phyloP scores from a whole-genome alignment of 2,888 invertebrate genomes.

The Oeneis ivallda region DNA sequence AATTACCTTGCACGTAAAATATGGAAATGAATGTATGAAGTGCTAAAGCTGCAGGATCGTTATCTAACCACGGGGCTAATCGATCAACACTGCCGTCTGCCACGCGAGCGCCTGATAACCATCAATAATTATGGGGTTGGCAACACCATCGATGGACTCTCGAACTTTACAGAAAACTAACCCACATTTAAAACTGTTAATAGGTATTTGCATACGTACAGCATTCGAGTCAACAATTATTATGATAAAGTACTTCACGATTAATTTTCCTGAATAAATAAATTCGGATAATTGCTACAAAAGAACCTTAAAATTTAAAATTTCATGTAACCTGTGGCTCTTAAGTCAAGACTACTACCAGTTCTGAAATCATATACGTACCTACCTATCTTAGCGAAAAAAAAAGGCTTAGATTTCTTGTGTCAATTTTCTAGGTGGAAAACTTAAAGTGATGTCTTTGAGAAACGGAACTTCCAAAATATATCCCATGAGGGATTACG shows the following conservation, averaged over 20 bases:
- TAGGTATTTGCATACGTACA: neutral
- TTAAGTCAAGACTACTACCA: too few relatives aligned
- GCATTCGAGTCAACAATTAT: neutral
- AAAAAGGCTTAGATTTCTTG: neutral
- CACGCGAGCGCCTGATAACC: slow-evolving; percentile 42
- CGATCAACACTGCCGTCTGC: slow-evolving; percentile 39
- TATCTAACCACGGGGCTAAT: slow-evolving; percentile 30
- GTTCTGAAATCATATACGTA: too few relatives aligned
- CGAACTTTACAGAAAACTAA: slow-evolving; percentile 14
- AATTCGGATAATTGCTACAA: neutral
- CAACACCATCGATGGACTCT: slow-evolving; percentile 25
- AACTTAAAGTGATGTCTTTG: neutral
- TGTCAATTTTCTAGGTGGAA: neutral
- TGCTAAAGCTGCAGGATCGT: slow-evolving; percentile 3
- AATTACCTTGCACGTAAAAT: neutral
- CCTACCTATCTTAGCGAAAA: neutral
- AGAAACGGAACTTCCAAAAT: neutral
- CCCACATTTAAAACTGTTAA: neutral
- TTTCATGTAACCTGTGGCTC: too few relatives aligned
- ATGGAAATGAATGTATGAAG: neutral
- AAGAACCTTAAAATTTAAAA: too few relatives aligned
- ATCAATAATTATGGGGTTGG: slow-evolving; percentile 42
- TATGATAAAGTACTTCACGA: neutral
- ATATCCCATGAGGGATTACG: slow-evolving; percentile 3
- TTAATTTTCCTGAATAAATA: neutral